Percentiles rank a stretch among this genome's conserved stretches.
These are phyloP conservation scores for Chymomyza costata DNA, from an alignment of 1,140 invertebrate genomes.

Conservation along the genomic window DNA sequence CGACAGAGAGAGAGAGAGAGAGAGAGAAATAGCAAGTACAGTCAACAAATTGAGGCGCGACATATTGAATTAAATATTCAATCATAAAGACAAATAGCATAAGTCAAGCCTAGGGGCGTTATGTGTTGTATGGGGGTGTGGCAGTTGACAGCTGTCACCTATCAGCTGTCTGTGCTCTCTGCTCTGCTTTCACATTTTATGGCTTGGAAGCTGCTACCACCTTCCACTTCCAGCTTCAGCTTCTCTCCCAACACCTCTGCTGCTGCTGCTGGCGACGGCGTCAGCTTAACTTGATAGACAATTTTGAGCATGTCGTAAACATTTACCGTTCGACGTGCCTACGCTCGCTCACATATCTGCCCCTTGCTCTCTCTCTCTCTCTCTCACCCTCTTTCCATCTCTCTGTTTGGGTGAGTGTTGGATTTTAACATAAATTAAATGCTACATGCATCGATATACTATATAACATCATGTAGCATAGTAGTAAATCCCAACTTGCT, in stretches of 20 bases:
- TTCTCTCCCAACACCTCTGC: background rate
- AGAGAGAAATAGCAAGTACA: slow-evolving; percentile 10
- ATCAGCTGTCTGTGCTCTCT: too few species aligned
- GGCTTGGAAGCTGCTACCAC: too few species aligned
- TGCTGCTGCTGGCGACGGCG: slow-evolving; percentile 20
- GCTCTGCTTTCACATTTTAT: too few species aligned
- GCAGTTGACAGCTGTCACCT: too few species aligned
- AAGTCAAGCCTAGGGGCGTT: too few species aligned
- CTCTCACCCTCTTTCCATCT: too few species aligned
- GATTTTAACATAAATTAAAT: slow-evolving; percentile 46
- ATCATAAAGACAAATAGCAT: slow-evolving; percentile 58
- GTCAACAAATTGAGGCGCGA: slow-evolving; percentile 43
- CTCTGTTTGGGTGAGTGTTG: slow-evolving; percentile 5
- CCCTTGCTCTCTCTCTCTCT: too few species aligned
- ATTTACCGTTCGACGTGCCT: slow-evolving; percentile 65
- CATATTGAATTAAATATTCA: slow-evolving; percentile 72
- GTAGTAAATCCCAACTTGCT: too few species aligned
- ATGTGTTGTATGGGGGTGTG: too few species aligned
- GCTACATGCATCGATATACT: slow-evolving; percentile 27
- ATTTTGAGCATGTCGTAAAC: slow-evolving; percentile 69
- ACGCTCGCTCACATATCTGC: slow-evolving; percentile 14
- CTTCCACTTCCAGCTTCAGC: background rate
- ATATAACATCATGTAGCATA: too few species aligned
- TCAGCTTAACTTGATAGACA: slow-evolving; percentile 72
- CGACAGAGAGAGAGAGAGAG: background rate